phyloP scores from a whole-genome alignment of 2,797 vertebrate species.

The Xerus rutilus region DNA sequence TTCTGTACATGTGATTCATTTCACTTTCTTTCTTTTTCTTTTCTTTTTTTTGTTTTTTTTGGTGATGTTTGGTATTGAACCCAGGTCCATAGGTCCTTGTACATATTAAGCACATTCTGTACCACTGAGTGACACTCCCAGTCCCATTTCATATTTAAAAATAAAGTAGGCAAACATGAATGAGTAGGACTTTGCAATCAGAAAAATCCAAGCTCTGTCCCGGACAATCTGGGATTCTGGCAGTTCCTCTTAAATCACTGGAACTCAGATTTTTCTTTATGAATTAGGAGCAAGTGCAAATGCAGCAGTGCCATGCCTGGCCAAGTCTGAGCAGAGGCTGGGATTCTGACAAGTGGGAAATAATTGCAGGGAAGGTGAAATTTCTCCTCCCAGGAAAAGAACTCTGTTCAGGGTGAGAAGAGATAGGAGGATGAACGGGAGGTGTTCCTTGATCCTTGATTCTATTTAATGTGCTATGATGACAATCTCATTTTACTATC shows the following conservation, averaged over 20 bases:
- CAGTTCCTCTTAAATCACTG: fast-evolving
- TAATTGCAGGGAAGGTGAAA: background rate
- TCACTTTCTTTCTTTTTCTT: too few relatives aligned
- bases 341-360: background rate
- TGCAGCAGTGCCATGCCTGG: too few relatives aligned
- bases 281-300: background rate
- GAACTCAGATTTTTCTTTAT: background rate
- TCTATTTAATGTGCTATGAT: background rate
- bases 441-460: background rate
- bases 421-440: background rate
- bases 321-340: background rate
- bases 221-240: background rate
- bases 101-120: too few relatives aligned
- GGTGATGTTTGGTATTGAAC: too few relatives aligned
- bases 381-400: background rate
- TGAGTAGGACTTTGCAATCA: background rate
- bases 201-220: background rate
- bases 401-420: background rate
- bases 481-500: background rate
- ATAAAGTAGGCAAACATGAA: background rate
- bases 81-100: too few relatives aligned
- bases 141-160: background rate
- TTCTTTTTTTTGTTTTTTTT: too few relatives aligned
- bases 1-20: background rate
- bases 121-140: too few relatives aligned